Base-by-base conservation (phyloP, 2,113 vertebrate species). In the Lontra canadensis region DNA sequence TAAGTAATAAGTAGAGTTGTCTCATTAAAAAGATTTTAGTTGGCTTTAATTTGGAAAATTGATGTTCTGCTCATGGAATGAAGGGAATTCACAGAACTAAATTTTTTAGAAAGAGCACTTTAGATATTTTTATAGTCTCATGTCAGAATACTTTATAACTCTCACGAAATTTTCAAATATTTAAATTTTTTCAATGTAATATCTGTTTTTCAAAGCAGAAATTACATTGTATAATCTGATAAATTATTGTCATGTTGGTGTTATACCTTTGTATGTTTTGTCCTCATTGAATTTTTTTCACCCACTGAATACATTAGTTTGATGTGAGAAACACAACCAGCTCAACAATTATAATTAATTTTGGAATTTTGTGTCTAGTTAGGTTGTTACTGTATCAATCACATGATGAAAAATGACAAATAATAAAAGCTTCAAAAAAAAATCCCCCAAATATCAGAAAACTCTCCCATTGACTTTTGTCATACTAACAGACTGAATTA, bases 181-280 rank as follows among this genome's bases (percentile, higher is more conserved):
- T 82, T 65, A 18, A 44, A 1, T n/a, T 21, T 80, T 61, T 79
- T 67, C 10, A 88, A 36, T 31, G 17, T 61, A 26, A 42, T 82
- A 67, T 44, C 80, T 59, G 47, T 61, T 94, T 94, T 92, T 93
- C 20, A 86, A 93, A 76, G 34, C 4, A 44, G 20, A 95, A 85
- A 71, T 42, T 11, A 0, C 29, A 36, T 34, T 80, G 7, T 23
- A 59, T 52, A n/a, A 52, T 67, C 61, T 83, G 34, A 34, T 79
- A 47, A 49, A 8, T 57, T 52, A 10, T 34, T 29, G 9, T 67
- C 4, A 49, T 63, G 1, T 39, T 74, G 3, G 39, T 73, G 65
- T 61, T 86, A n/a, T 25, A 47, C 0, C 6, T 63, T 92, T 57
- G 7, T 34, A 57, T 7, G 42, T 71, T 87, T 86, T 88, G 34